Conservation (phyloP, 2,113 vertebrate genomes). For the Tragelaphus imberbis region DNA sequence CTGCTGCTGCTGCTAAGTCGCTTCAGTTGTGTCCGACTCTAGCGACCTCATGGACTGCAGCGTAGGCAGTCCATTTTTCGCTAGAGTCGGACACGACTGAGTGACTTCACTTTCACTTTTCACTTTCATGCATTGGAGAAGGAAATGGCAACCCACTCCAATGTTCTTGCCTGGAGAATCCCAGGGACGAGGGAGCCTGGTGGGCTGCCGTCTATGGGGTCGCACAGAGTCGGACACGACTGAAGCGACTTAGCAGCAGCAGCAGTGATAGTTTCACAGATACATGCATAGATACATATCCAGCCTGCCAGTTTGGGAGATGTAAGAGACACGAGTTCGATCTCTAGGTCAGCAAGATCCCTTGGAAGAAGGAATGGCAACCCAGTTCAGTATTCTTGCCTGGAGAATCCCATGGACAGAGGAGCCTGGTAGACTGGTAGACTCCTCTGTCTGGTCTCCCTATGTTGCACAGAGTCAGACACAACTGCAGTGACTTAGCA, state of each 20-base stretch:
- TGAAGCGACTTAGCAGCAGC: too few species aligned
- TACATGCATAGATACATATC: neutral
- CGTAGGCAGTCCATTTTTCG: too few species aligned
- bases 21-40: too few species aligned
- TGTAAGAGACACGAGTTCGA: neutral
- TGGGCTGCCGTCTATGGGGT: too few species aligned
- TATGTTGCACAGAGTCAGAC: neutral
- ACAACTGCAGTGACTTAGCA: neutral
- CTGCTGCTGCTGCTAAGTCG: too few species aligned
- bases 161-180: neutral
- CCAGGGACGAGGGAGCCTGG: neutral
- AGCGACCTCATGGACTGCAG: rapidly evolving
- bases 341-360: rapidly evolving
- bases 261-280: neutral
- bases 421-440: neutral
- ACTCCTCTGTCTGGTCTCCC: neutral
- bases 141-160: too few species aligned
- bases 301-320: neutral
- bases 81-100: too few species aligned
- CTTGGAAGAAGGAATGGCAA: neutral
- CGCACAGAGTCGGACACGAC: too few species aligned
- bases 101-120: too few species aligned
- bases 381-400: neutral
- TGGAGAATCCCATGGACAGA: neutral
- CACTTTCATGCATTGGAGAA: too few species aligned